A percentile compares a stretch with the other conserved stretches of the same genome.
Conservation (phyloP, 2,113 vertebrate species). For the Takifugu flavidus region DNA sequence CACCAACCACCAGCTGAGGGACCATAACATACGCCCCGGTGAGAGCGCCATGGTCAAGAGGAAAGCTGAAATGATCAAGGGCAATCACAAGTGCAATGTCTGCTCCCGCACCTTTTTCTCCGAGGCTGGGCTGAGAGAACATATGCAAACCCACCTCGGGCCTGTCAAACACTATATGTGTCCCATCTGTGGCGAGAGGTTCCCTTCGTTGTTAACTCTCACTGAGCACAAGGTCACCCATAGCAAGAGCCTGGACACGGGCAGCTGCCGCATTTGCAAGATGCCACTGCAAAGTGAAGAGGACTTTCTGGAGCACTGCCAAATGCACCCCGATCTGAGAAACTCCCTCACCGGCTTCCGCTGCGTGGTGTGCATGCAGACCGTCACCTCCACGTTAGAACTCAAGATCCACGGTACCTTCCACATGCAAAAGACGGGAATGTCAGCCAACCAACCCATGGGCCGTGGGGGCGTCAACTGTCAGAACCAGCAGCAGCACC, state of each 20-base stretch:
- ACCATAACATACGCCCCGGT: slow-evolving; percentile 96
- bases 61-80: slow-evolving; percentile 98
- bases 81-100: slow-evolving; percentile 97
- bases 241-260: slow-evolving; percentile 97
- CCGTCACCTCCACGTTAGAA: slow-evolving; percentile 97
- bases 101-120: slow-evolving; percentile 99
- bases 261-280: slow-evolving; percentile 97
- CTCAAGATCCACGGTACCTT: slow-evolving; percentile 99
- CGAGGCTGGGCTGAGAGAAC: slow-evolving; percentile 92
- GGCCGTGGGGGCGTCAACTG: slow-evolving; percentile 61
- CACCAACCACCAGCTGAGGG: slow-evolving; percentile 94
- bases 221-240: slow-evolving; percentile 99
- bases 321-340: slow-evolving; percentile 97
- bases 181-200: slow-evolving; percentile 96
- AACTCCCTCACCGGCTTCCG: slow-evolving; percentile 98
- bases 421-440: slow-evolving; percentile 98
- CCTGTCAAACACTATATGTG: slow-evolving; percentile 99
- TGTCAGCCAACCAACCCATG: slow-evolving; percentile 81
- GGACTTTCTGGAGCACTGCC: slow-evolving; percentile 98
- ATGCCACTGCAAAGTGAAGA: slow-evolving; percentile 97
- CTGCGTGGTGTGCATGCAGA: slow-evolving; percentile 99
- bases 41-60: slow-evolving; percentile 93
- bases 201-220: slow-evolving; percentile 95
- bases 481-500: slow-evolving; percentile 72
- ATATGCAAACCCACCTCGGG: slow-evolving; percentile 97